A percentile compares a stretch with the other conserved stretches of the same genome.
phyloP scores from a whole-genome alignment of 2,113 vertebrate species.

The Triplophysa rosa region DNA sequence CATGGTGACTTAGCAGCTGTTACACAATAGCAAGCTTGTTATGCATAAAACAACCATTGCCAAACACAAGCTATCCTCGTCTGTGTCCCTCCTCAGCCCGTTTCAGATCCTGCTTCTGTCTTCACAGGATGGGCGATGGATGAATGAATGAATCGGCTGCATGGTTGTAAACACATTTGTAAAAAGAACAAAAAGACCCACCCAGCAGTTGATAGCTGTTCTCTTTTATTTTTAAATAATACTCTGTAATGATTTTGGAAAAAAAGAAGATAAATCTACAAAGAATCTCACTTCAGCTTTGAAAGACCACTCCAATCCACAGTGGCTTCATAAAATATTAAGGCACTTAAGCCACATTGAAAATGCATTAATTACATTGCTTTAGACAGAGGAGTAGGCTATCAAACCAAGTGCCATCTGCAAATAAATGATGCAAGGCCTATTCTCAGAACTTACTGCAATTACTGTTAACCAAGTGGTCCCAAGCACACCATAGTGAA shows the following conservation, averaged over 20 bases:
- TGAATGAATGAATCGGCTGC: conserved; percentile 23
- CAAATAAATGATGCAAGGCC: background rate
- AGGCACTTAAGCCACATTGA: background rate
- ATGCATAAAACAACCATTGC: conserved; percentile 38
- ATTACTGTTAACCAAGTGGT: background rate
- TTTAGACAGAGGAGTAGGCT: background rate
- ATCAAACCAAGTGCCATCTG: background rate
- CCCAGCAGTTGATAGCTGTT: too few species aligned
- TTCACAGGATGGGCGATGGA: background rate
- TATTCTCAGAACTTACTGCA: background rate
- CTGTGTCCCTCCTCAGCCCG: background rate
- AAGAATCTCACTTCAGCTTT: background rate
- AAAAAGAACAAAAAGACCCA: too few species aligned
- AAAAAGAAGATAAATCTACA: background rate
- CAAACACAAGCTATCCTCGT: conserved; percentile 20
- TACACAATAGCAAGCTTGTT: conserved; percentile 56
- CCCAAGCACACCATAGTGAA: too few species aligned
- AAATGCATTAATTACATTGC: background rate
- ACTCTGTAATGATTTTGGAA: background rate
- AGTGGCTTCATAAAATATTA: background rate
- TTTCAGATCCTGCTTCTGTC: background rate
- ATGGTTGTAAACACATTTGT: background rate
- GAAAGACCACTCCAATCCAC: background rate
- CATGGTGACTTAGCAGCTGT: conserved; percentile 33
- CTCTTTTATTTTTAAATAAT: background rate